Evolutionary conservation across 2,113 vertebrate species (phyloP).

Genomic region (Indicator indicator): DNA sequence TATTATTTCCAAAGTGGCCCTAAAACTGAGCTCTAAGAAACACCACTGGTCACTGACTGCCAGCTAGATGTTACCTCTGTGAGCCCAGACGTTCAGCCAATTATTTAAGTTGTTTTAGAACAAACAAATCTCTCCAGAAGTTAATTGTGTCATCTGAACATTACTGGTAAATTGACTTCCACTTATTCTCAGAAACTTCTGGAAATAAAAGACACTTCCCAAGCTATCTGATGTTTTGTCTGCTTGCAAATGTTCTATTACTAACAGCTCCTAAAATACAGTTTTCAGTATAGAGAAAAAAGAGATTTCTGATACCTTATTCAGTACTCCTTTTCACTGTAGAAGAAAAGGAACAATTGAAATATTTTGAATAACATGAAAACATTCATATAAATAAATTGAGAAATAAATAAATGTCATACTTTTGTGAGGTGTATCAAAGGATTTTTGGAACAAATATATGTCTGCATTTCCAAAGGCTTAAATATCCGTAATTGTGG

Average conservation of each 20-base stretch:
- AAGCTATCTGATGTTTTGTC: neutral
- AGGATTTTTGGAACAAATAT: neutral
- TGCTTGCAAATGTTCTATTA: neutral
- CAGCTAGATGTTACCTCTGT: neutral
- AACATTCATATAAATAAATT: neutral
- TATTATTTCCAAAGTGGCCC: neutral
- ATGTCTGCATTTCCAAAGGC: neutral
- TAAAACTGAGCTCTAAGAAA: neutral
- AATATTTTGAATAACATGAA: neutral
- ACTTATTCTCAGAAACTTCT: neutral
- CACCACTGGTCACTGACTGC: fast-evolving
- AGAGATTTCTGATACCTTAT: neutral
- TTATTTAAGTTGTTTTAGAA: neutral
- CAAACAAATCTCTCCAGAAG: neutral
- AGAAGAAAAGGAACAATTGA: neutral
- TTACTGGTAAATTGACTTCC: neutral
- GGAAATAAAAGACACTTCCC: neutral
- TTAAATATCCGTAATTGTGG: neutral
- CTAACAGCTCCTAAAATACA: neutral
- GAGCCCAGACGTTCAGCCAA: neutral
- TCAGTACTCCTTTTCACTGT: neutral
- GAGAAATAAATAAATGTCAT: neutral
- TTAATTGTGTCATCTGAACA: neutral
- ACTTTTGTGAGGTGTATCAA: neutral
- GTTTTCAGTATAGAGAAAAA: neutral